Base-by-base conservation (phyloP, 2,113 vertebrate genomes). In the Fukomys damarensis region DNA sequence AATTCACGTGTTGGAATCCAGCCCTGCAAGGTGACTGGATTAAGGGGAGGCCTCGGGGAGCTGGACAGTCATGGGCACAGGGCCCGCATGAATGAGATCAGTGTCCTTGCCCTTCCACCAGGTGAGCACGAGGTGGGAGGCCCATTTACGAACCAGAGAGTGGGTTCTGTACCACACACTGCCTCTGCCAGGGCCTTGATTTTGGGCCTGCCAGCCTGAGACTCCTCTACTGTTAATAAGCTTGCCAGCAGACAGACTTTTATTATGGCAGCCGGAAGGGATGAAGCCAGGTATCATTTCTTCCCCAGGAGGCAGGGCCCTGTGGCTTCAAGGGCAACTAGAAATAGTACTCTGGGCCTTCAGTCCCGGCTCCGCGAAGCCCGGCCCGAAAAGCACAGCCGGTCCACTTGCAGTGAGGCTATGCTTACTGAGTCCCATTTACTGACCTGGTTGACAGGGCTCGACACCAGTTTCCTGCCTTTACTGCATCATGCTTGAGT, bases 321-420 rank as follows among this genome's bases (percentile, higher is more conserved):
- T 7, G 19, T 38, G n/a, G 38, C 58, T 54, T 38, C 30, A 65
- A 49, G 26, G n/a, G 30, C 54, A 70, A 58, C 10, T 52, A 76
- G 28, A 35, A 84, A 41, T 0, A 43, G 41, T 30, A 14, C 0
- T 49, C 3, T 38, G 32, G 30, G 2, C 4, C 0, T 0, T 13
- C 14, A 49, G 43, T 61, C n/a, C 30, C 32, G 0, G 38, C 14
- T 89, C 76, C 22, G 11, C 84, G 89, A 82, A 80, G 63, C 14
- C 13, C 24, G 20, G 72, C 79, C 76, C n/a, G 2, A 20, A 79
- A 56, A 28, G 49, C 13, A 14, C 32, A 22, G 59, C 3, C 0
- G 24, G 52, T 13, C 58, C 5, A 16, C 82, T 1, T 41, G 65
- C 38, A 65, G 38, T 35, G 24, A 68, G 56, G 20, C 0, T 5